Conservation (phyloP, 2,888 invertebrate species). For the Apodemia duryi region DNA sequence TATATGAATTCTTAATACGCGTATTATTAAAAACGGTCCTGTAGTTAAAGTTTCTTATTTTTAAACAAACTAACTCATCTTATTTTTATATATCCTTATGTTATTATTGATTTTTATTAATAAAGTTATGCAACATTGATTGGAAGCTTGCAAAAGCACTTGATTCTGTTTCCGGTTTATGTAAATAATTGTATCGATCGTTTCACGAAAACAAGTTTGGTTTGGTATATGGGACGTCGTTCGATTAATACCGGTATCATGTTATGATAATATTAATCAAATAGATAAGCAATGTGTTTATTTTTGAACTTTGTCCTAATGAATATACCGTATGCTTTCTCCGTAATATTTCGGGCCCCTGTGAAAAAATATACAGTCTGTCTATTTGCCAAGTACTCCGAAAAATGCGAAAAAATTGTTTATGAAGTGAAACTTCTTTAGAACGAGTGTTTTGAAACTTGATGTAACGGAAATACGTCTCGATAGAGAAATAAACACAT, state of each 20-base stretch:
- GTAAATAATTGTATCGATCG: constrained; percentile 11
- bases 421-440: no score
- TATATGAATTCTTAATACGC: no score
- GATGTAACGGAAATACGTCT: no score
- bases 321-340: background rate
- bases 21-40: no score
- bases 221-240: background rate
- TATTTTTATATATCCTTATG: no score
- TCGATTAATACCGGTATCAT: background rate
- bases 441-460: no score
- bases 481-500: no score
- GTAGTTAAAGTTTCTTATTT: no score
- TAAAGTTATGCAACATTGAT: background rate
- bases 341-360: background rate
- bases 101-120: background rate
- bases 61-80: no score
- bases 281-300: background rate
- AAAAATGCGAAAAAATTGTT: no score
- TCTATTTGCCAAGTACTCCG: no score
- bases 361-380: background rate
- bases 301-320: no score
- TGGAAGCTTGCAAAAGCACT: background rate
- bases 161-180: background rate
- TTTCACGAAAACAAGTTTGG: background rate
- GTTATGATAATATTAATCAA: background rate